Evolutionary conservation across 2,888 invertebrate genomes (phyloP).

Genomic region (Caenorhabditis sp.): DNA sequence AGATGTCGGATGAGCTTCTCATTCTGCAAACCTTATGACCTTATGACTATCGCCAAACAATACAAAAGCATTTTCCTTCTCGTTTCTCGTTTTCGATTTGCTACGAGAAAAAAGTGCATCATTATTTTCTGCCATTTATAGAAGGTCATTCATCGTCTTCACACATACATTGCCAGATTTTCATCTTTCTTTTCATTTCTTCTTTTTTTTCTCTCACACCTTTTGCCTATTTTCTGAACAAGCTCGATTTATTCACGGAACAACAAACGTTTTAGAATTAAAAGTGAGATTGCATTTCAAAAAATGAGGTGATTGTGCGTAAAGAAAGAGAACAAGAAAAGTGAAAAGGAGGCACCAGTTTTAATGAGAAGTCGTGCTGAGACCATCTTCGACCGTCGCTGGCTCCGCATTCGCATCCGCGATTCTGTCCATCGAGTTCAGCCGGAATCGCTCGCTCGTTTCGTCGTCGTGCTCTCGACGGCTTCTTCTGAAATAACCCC

Average conservation of each 20-base stretch:
- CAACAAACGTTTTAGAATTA: not conserved
- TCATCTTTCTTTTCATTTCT: not conserved
- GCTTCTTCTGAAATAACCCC: conserved; percentile 1
- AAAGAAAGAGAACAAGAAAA: not conserved
- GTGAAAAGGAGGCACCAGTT: conserved; percentile 4
- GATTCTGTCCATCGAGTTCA: conserved; percentile 54
- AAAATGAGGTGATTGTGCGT: conserved; percentile 2
- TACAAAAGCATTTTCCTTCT: not conserved
- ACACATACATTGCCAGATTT: not conserved
- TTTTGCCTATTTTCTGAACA: not conserved
- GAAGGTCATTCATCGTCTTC: conserved; percentile 3
- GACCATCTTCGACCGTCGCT: conserved; percentile 8
- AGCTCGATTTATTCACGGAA: conserved; percentile 11
- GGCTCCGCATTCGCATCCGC: conserved; percentile 36
- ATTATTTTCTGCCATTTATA: not conserved
- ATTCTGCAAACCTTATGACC: too few species aligned
- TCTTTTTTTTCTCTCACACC: not conserved
- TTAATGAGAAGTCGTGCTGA: conserved; percentile 16
- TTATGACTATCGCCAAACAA: too few species aligned
- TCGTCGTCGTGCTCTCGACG: conserved; percentile 21
- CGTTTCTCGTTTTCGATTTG: not conserved
- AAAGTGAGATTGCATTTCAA: too few species aligned
- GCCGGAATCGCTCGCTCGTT: conserved; percentile 41
- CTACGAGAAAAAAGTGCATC: not conserved
- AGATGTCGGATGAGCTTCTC: too few species aligned